Base-by-base conservation (phyloP, 2,113 vertebrate species). In the Carassius gibelio region DNA sequence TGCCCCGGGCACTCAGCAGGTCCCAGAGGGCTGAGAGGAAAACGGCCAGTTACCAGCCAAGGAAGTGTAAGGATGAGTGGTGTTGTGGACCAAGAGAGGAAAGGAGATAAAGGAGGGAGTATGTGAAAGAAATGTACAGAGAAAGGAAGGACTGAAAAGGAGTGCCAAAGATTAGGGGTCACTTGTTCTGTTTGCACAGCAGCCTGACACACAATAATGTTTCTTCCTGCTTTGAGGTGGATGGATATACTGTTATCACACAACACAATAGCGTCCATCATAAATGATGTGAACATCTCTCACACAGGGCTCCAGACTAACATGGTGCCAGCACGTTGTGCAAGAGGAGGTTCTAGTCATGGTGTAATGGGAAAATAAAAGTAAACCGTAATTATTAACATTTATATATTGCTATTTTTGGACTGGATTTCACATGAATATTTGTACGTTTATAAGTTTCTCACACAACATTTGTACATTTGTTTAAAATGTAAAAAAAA, bases 151-250 rank as follows among this genome's bases (percentile, higher is more conserved):
- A 17, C 68, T 87, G 87, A 61, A 62, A 85, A 83, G 89, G 87
- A 84, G 76, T 84, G 85, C 59, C 81, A 17, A 59, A 87, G 89
- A 88, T 89, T 89, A 89, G 81, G 34, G 75, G 50, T 78, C 21
- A 50, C 74, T 71, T 3, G 14, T 52, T 52, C 34, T 87, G 87
- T 90, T 88, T 90, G 85, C 85, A 85, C 85, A 90, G 87, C 80
- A 68, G 30, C 34, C 62, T 50, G 48, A 57, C 75, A 62, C 85
- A 87, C 89, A 88, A 88, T 90, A 86, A 86, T 87, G 26, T 72
- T 68, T 81, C 89, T 87, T 88, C 85, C 87, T 88, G 87, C 79
- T 86, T 52, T 38, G 9, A 14, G 30, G 38, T 19, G 57, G 50
- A 48, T 50, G 19, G 82, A 61, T 80, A 36, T 64, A 74, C 57